phyloP scores from a whole-genome alignment of 1,140 invertebrate species.

The Campodea augens region DNA sequence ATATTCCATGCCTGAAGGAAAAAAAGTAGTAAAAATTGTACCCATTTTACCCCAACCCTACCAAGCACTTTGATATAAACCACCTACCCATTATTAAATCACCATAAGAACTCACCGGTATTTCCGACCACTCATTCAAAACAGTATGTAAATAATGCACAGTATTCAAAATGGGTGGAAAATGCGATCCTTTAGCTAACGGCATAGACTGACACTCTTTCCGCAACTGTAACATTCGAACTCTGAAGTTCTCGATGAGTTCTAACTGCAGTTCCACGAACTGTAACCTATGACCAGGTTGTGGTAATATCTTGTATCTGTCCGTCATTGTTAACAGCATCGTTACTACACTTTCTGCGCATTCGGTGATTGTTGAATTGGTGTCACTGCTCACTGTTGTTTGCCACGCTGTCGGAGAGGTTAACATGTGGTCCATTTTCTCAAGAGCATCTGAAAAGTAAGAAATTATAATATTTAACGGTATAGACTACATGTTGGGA shows the following conservation, averaged over 20 bases:
- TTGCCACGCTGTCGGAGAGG: conserved; percentile 40
- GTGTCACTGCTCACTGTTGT: conserved; percentile 31
- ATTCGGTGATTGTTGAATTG: conserved; percentile 46
- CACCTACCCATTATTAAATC: conserved; percentile 2
- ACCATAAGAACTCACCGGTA: conserved; percentile 37
- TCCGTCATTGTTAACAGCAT: conserved; percentile 71
- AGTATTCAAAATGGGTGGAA: conserved; percentile 60
- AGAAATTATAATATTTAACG: conserved; percentile 7
- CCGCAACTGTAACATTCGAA: conserved; percentile 53
- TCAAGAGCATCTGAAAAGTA: conserved; percentile 50
- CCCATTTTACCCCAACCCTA: too few relatives aligned
- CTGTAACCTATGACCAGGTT: conserved; percentile 67
- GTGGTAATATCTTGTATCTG: conserved; percentile 58
- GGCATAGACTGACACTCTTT: conserved; percentile 38
- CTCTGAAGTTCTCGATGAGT: conserved; percentile 69
- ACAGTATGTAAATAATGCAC: conserved; percentile 58
- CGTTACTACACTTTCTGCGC: conserved; percentile 57
- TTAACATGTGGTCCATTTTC: conserved; percentile 71
- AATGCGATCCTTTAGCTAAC: conserved; percentile 28
- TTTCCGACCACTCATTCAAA: conserved; percentile 67
- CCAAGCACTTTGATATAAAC: too few relatives aligned
- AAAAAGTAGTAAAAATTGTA: too few relatives aligned
- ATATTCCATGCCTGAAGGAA: too few relatives aligned
- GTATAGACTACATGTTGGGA: too few relatives aligned
- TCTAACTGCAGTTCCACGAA: conserved; percentile 77